These are phyloP conservation scores for Nebria ingens DNA, from an alignment of 1,140 invertebrate genomes.

Conservation along the genomic window DNA sequence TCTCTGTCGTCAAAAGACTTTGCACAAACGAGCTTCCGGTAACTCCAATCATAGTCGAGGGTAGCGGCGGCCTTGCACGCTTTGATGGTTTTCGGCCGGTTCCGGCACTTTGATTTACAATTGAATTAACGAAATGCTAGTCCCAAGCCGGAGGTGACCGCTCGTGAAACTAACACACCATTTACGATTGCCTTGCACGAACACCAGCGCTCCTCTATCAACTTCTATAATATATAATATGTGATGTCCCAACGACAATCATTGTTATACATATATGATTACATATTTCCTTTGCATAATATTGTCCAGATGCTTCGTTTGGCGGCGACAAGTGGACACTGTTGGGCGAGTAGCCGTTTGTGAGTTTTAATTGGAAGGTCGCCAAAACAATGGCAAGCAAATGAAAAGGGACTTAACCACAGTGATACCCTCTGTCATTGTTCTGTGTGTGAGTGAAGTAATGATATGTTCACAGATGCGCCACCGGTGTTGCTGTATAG, in stretches of 20 bases:
- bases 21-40: not conserved
- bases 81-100: slow-evolving; percentile 1
- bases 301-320: no score
- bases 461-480: slow-evolving; percentile 61
- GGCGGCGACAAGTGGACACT: no score
- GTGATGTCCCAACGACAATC: no score
- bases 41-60: slow-evolving; percentile 1
- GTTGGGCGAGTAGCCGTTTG: not conserved
- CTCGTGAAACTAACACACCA: not conserved
- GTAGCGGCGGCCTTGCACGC: no score
- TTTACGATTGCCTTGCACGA: not conserved
- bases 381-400: no score
- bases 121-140: not conserved
- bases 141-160: not conserved
- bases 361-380: not conserved
- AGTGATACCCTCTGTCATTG: not conserved
- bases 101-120: not conserved
- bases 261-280: no score
- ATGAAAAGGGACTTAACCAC: not conserved
- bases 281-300: no score
- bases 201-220: not conserved
- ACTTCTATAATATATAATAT: no score
- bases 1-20: no score
- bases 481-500: slow-evolving; percentile 68
- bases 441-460: no score